Evolutionary conservation across 2,888 invertebrate species (phyloP), one percentile per base, ranked within the genome.

Genomic region (Dendrolimus pini): DNA sequence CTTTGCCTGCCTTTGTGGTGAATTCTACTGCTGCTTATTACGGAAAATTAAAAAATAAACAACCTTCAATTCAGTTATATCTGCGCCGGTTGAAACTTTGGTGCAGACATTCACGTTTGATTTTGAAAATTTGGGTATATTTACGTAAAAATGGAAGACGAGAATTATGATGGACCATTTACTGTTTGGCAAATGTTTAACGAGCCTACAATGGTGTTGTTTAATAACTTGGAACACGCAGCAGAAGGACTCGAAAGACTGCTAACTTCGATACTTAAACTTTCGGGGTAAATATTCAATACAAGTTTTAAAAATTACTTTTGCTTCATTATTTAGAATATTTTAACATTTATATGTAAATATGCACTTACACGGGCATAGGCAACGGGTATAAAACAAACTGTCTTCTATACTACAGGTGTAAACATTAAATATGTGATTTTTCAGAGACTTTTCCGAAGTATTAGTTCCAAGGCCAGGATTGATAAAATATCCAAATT

Each of bases 111-210:
- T 30, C 18, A 18, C 3, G 30, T 30, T 30, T 30, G 30, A 30
- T 30, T 30, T 30, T 30, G 30, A 30, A 6, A 30, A 30, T 30
- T 30, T 30, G 30, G 6, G 3, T 6, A 30, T 30, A 18, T 30
- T 30, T 30, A 30, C 30, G 30, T 30, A n/a, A 47, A 58, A 63
- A 89, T 89, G 87, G 89, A 89, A 55, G 89, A 88, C 56, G 89
- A 89, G 61, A 81, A 74, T 60, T 81, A 82, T 65, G 87, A 89
- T 67, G 89, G 88, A 0, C 88, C 90, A 2, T 84, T 86, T 69
- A 80, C 84, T n/a, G 86, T 89, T 47, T 94, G 94, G 94, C 92
- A 93, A 82, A 92, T 93, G 82, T 93, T 94, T 66, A 93, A 93
- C 72, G 91, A 92, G 41, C 93, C 93, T 3, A 92, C 93, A 47